Percentiles rank a stretch among this genome's conserved stretches.
phyloP scores from a whole-genome alignment of 2,888 invertebrate species.

The Agrochola lychnidis region DNA sequence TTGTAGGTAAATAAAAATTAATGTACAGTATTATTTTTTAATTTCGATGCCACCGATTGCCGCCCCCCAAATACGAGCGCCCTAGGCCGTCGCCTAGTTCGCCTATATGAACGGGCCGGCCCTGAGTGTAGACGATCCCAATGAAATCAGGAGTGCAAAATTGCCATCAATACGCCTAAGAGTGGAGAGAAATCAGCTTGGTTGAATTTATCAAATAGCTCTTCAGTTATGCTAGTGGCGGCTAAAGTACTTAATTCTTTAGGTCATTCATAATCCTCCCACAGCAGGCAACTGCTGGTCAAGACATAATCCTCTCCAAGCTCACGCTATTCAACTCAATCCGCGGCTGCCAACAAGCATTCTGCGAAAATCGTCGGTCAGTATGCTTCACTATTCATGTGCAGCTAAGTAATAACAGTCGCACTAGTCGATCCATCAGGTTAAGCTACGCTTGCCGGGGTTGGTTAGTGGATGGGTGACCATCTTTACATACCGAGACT shows the following conservation, averaged over 20 bases:
- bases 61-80: too few relatives aligned
- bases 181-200: neutral
- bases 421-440: too few relatives aligned
- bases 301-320: neutral
- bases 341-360: too few relatives aligned
- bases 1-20: too few relatives aligned
- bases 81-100: too few relatives aligned
- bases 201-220: neutral
- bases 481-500: too few relatives aligned
- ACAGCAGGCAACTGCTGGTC: neutral
- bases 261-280: neutral
- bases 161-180: neutral
- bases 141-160: neutral
- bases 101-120: too few relatives aligned
- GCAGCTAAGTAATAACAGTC: too few relatives aligned
- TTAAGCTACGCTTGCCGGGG: too few relatives aligned
- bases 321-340: neutral
- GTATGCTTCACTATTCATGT: neutral
- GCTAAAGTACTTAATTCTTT: neutral
- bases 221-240: neutral
- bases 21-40: too few relatives aligned
- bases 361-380: neutral
- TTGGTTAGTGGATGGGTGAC: too few relatives aligned
- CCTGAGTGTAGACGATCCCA: neutral
- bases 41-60: too few relatives aligned